A percentile compares a stretch with the other conserved stretches of the same genome.
Evolutionary conservation across 23 tunicate species (phyloP).

Genomic region (Oikopleura dioica): DNA sequence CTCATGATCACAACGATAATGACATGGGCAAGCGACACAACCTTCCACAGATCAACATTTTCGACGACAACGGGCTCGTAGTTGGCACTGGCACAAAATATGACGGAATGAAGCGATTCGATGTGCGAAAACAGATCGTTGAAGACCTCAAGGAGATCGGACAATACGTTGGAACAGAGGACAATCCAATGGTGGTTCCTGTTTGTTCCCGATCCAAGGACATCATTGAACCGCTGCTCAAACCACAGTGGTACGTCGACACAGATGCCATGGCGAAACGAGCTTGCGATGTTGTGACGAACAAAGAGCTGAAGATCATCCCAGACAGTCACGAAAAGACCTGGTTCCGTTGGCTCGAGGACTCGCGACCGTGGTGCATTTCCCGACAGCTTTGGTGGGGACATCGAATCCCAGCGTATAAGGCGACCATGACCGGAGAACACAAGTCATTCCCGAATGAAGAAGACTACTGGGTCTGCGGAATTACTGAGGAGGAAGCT

Average conservation of each 20-base stretch:
- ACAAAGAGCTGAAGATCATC: conserved; percentile 40
- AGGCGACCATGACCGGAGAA: background rate
- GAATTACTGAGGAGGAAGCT: conserved; percentile 62
- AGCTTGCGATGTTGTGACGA: conserved; percentile 50
- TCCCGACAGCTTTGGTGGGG: conserved; percentile 98
- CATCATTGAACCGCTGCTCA: conserved; percentile 78
- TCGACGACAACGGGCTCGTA: conserved; percentile 48
- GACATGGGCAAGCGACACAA: conserved; percentile 80
- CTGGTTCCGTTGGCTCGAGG: conserved; percentile 89
- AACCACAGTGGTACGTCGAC: conserved; percentile 94
- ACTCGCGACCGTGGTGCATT: conserved; percentile 93
- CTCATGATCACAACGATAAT: conserved; percentile 96
- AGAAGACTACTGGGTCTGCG: conserved; percentile 70
- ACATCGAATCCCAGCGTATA: conserved; percentile 88
- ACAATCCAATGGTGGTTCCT: conserved; percentile 94
- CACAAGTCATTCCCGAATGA: conserved; percentile 17
- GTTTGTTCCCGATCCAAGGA: conserved; percentile 32
- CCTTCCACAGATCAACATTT: conserved; percentile 33
- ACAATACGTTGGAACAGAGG: conserved; percentile 44
- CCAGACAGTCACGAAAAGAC: conserved; percentile 59
- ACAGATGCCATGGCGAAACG: conserved; percentile 53
- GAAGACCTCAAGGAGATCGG: conserved; percentile 43
- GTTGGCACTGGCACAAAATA: conserved; percentile 43
- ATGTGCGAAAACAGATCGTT: conserved; percentile 44
- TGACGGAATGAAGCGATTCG: conserved; percentile 89